Evolutionary conservation across 2,797 vertebrate species (phyloP).

Genomic region (Sorex maritimensis): DNA sequence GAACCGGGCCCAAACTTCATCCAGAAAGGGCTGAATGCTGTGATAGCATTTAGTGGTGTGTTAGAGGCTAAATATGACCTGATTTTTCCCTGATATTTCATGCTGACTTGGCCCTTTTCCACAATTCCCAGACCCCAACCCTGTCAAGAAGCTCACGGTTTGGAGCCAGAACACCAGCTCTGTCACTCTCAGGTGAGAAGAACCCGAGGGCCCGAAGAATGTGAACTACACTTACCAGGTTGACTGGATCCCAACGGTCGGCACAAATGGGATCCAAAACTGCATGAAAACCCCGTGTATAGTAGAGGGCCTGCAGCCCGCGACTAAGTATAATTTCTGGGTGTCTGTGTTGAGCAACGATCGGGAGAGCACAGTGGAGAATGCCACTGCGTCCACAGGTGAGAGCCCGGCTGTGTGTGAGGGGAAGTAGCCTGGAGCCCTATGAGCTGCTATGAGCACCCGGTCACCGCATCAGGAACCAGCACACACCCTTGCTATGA

Average conservation of each 20-base stretch:
- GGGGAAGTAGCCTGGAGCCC: too few species aligned
- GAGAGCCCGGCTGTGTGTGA: too few species aligned
- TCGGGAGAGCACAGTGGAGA: too few species aligned
- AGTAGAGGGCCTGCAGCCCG: rapidly evolving
- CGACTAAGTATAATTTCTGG: rapidly evolving
- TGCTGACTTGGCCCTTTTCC: neutral
- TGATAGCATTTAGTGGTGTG: too few species aligned
- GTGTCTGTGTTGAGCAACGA: neutral
- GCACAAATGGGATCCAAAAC: rapidly evolving
- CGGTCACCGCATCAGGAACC: too few species aligned
- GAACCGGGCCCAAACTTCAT: too few species aligned
- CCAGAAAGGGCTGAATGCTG: too few species aligned
- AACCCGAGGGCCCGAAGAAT: rapidly evolving
- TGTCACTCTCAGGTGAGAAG: constrained; percentile 41
- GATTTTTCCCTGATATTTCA: too few species aligned
- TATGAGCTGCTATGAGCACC: too few species aligned
- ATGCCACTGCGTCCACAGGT: too few species aligned
- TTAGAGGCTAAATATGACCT: too few species aligned
- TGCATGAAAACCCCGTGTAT: rapidly evolving
- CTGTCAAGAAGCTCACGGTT: rapidly evolving
- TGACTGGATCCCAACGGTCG: neutral
- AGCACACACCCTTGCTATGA: too few species aligned
- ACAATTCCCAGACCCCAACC: neutral
- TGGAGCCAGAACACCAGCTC: neutral
- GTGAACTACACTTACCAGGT: neutral